A percentile compares a stretch with the other conserved stretches of the same genome.
phyloP scores from a whole-genome alignment of 30 jellyfish, hydroid and myxozoan genomes.

The Aurelia coerulea region DNA sequence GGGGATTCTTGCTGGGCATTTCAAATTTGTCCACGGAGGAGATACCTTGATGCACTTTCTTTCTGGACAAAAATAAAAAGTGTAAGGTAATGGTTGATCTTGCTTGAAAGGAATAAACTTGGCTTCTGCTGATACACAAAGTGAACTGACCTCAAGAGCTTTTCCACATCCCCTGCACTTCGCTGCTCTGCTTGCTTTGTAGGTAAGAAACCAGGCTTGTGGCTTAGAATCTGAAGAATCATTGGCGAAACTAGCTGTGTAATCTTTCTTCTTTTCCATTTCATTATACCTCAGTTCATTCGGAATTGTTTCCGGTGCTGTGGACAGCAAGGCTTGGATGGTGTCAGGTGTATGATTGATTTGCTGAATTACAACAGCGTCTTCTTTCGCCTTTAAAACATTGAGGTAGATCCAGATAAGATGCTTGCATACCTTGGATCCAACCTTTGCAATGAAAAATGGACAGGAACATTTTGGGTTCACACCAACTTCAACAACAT shows the following conservation, averaged over 20 bases:
- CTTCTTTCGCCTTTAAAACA: constrained; percentile 17
- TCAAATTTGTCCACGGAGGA: constrained; percentile 31
- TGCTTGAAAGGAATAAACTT: constrained; percentile 20
- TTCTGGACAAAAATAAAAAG: constrained; percentile 27
- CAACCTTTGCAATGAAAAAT: constrained; percentile 8
- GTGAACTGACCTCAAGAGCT: constrained; percentile 27
- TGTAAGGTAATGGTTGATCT: constrained; percentile 15
- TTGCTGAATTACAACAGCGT: constrained; percentile 19
- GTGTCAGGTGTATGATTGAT: constrained; percentile 13
- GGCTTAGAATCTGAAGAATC: constrained; percentile 23
- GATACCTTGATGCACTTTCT: constrained; percentile 29
- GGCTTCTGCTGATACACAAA: constrained; percentile 34
- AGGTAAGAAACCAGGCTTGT: constrained; percentile 38
- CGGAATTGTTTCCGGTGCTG: constrained; percentile 26
- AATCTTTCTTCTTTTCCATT: constrained; percentile 29
- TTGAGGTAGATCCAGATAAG: constrained; percentile 28
- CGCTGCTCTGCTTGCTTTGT: constrained; percentile 35
- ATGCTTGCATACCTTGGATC: constrained; percentile 25
- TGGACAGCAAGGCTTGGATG: constrained; percentile 17
- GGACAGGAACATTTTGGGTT: constrained; percentile 25
- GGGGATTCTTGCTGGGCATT: constrained; percentile 32
- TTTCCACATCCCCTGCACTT: constrained; percentile 26
- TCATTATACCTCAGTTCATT: constrained; percentile 21
- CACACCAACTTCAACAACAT: constrained; percentile 20
- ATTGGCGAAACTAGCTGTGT: constrained; percentile 22